Conservation (phyloP, 2,797 vertebrate genomes). For the Tamandua tetradactyla region DNA sequence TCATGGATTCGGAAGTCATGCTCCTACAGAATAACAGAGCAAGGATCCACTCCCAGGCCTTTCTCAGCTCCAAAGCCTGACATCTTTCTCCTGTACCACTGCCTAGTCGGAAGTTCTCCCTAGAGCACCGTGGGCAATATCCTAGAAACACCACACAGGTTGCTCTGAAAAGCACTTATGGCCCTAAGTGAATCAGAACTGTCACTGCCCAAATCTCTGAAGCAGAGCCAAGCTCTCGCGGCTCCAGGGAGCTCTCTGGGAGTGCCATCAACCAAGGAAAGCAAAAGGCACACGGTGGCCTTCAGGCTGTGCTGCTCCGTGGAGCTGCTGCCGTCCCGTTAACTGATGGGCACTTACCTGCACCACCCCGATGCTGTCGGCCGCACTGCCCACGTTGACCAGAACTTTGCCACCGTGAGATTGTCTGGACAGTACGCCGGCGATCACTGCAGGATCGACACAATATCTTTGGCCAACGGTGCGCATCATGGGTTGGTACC, state of each 20-base stretch:
- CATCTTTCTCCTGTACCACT: background rate
- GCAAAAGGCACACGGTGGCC: too few species aligned
- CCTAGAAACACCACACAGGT: background rate
- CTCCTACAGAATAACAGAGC: background rate
- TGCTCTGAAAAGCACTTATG: background rate
- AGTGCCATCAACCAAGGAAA: background rate
- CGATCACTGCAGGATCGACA: conserved; percentile 77
- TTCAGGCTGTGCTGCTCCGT: background rate
- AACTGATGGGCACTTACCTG: conserved; percentile 59
- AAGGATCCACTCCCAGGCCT: background rate
- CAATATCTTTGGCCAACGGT: conserved; percentile 61
- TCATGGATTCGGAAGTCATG: background rate
- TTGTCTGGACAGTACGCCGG: conserved; percentile 79
- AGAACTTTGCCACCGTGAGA: conserved; percentile 64
- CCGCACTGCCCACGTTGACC: background rate
- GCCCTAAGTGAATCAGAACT: background rate
- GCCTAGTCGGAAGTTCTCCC: background rate
- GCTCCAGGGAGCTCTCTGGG: background rate
- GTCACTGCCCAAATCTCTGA: background rate
- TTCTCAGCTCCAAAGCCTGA: background rate
- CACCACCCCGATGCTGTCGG: conserved; percentile 63
- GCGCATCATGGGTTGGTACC: conserved; percentile 52
- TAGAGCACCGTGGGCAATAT: background rate
- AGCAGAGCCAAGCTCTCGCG: background rate
- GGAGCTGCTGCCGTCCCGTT: background rate